Evolutionary conservation across 2,888 invertebrate genomes (phyloP).

Genomic region (Acrobasis suavella): DNA sequence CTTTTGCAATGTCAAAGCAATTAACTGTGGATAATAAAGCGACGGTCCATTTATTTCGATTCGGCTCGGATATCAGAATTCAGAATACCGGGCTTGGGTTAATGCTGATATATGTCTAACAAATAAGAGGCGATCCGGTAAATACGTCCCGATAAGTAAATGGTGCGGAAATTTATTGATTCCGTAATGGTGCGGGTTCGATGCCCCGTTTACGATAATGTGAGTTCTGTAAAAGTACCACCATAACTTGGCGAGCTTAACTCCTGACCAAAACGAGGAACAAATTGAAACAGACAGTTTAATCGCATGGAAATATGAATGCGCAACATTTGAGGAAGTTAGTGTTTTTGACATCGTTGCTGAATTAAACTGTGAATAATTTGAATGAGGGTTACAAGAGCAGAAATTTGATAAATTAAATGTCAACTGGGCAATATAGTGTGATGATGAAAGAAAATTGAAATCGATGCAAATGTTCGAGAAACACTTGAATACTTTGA

Average conservation of each 20-base stretch:
- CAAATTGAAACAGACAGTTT: not conserved
- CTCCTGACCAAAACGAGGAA: constrained; percentile 3
- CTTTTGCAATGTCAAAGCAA: constrained; percentile 21
- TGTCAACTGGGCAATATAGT: constrained; percentile 31
- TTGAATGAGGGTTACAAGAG: constrained; percentile 12
- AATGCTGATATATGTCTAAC: constrained; percentile 43
- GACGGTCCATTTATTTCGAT: constrained; percentile 43
- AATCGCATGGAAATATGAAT: not conserved
- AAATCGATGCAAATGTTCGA: not conserved
- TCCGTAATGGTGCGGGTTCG: constrained; percentile 32
- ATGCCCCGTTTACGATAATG: constrained; percentile 40
- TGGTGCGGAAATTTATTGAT: constrained; percentile 25
- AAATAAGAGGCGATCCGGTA: constrained; percentile 35
- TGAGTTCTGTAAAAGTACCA: constrained; percentile 27
- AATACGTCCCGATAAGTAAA: constrained; percentile 28
- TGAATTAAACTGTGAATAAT: constrained; percentile 29
- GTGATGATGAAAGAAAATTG: constrained; percentile 7
- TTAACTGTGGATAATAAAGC: constrained; percentile 23
- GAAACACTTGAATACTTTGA: too few species aligned
- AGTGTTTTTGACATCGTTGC: constrained; percentile 21
- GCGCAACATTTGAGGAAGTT: not conserved
- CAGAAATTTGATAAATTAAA: constrained; percentile 50
- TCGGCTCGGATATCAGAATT: constrained; percentile 33
- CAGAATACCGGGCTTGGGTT: constrained; percentile 39
- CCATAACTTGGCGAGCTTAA: constrained; percentile 12